phyloP scores from a whole-genome alignment of 2,113 vertebrate species.

The Chascanopsetta lugubris region DNA sequence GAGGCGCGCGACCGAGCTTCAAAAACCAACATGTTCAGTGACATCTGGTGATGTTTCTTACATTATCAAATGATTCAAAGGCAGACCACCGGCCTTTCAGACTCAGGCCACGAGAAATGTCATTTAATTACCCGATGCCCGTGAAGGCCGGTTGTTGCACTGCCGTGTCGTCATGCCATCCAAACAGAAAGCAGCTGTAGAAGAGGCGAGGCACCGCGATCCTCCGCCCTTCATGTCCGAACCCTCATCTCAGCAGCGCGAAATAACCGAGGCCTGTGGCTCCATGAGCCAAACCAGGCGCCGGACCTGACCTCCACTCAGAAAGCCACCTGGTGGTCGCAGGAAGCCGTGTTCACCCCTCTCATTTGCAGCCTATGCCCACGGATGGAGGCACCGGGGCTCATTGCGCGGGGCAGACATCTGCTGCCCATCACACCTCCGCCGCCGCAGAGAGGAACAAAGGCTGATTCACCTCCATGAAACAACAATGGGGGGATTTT shows the following conservation, averaged over 20 bases:
- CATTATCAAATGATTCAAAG: constrained; percentile 39
- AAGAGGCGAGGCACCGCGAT: constrained; percentile 5
- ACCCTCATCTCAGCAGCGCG: constrained; percentile 11
- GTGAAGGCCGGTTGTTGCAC: constrained; percentile 45
- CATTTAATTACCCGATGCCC: constrained; percentile 35
- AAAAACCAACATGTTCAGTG: constrained; percentile 25
- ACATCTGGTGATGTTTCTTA: constrained; percentile 40
- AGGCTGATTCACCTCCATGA: constrained; percentile 37
- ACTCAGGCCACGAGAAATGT: constrained; percentile 8
- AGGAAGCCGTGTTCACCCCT: constrained; percentile 51
- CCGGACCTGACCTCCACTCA: constrained; percentile 51
- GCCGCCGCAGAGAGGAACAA: constrained; percentile 33
- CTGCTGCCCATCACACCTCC: constrained; percentile 61
- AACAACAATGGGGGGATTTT: constrained; percentile 21
- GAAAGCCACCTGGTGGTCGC: constrained; percentile 63
- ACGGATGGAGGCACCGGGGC: constrained; percentile 29
- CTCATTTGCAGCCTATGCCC: constrained; percentile 59
- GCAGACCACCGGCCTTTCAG: constrained; percentile 20
- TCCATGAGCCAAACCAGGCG: constrained; percentile 49
- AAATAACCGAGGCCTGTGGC: constrained; percentile 9
- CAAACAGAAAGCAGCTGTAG: constrained; percentile 30
- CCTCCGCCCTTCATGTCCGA: constrained; percentile 7
- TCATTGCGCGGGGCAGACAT: constrained; percentile 52
- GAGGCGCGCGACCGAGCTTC: constrained; percentile 38
- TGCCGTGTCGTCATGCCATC: constrained; percentile 56